These are phyloP conservation scores for Deroptyus accipitrinus DNA, from an alignment of 2,113 vertebrate species.

Conservation along the genomic window DNA sequence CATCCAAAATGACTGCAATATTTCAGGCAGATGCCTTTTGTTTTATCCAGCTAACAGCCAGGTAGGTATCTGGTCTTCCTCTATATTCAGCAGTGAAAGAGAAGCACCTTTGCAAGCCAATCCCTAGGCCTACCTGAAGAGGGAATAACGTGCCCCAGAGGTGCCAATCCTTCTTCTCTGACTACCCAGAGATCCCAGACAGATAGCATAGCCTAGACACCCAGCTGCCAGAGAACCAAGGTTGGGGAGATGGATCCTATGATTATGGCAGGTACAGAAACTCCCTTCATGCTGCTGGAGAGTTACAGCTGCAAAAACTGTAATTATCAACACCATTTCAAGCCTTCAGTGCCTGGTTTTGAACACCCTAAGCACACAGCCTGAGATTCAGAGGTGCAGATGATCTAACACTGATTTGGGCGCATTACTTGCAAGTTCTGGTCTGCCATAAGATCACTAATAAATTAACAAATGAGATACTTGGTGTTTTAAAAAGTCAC, in stretches of 20 bases:
- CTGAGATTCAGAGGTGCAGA: background rate
- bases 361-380: background rate
- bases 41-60: background rate
- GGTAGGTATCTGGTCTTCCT: background rate
- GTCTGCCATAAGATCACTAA: background rate
- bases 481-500: background rate
- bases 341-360: background rate
- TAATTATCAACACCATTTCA: background rate
- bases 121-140: background rate
- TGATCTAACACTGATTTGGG: background rate
- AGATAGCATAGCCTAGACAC: conserved; percentile 38
- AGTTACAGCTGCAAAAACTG: background rate
- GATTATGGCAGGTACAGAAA: background rate
- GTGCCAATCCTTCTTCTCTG: conserved; percentile 42
- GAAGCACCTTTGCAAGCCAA: background rate
- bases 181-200: conserved; percentile 50
- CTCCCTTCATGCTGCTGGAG: background rate
- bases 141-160: conserved; percentile 42
- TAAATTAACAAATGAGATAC: background rate
- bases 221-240: background rate
- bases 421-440: fast-evolving
- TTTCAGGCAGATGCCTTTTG: background rate
- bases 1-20: background rate
- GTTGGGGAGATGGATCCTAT: background rate
- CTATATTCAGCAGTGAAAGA: background rate